Conservation (phyloP, 1,140 invertebrate genomes). For the Drosophila seguyi region DNA sequence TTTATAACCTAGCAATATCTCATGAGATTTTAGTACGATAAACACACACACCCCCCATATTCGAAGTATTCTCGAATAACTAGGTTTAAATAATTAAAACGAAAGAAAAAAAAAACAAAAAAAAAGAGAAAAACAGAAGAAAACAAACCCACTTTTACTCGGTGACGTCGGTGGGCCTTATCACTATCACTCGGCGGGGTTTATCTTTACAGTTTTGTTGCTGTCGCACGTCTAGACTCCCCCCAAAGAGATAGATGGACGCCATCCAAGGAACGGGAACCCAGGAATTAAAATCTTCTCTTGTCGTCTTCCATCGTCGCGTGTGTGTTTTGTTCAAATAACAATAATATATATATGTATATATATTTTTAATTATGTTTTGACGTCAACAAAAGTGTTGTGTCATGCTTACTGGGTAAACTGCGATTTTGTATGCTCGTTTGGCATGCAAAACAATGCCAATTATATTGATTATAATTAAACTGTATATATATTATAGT, state of each 20-base stretch:
- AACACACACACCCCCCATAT: slow-evolving; percentile 11
- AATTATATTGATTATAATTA: not conserved
- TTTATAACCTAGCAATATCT: slow-evolving; percentile 48
- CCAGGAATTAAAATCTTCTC: not conserved
- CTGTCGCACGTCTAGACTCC: slow-evolving; percentile 29
- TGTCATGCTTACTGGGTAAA: slow-evolving; percentile 27
- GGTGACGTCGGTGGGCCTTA: not conserved
- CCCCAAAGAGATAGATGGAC: not conserved
- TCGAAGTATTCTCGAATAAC: slow-evolving; percentile 49
- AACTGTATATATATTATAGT: not conserved
- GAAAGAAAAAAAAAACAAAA: not conserved
- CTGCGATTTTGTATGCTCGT: not conserved
- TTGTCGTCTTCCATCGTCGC: not conserved
- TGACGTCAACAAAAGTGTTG: slow-evolving; percentile 18
- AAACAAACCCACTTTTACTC: slow-evolving; percentile 5
- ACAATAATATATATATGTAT: not conserved
- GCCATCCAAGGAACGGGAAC: not conserved
- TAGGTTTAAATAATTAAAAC: slow-evolving; percentile 46
- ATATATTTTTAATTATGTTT: slow-evolving; percentile 16
- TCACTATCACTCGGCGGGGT: not conserved
- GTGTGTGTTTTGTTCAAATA: slow-evolving; percentile 2
- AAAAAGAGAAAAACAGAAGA: not conserved
- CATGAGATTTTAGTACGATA: slow-evolving; percentile 52
- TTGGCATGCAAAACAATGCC: not conserved
- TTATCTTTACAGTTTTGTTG: slow-evolving; percentile 19